These are phyloP conservation scores for Wasmannia auropunctata DNA, from an alignment of 1,140 invertebrate species.

Conservation along the genomic window DNA sequence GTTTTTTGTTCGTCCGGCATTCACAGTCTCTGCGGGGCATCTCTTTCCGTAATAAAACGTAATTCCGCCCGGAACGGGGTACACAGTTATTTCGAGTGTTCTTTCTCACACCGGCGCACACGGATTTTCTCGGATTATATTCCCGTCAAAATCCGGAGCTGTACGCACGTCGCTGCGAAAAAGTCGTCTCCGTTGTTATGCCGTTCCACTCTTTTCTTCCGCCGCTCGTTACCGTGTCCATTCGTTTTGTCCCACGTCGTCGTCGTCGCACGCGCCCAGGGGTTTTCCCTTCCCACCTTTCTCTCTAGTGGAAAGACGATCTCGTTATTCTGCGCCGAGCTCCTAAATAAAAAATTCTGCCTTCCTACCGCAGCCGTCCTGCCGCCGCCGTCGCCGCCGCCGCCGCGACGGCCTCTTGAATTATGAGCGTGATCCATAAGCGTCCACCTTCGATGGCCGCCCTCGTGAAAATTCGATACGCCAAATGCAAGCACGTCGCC, in stretches of 20 bases:
- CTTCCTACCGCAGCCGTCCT: background rate
- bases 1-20: background rate
- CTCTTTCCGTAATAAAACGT: constrained; percentile 16
- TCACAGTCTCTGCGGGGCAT: background rate
- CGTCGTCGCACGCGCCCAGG: background rate
- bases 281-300: background rate
- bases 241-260: background rate
- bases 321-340: constrained; percentile 15
- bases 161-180: background rate
- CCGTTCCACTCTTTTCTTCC: background rate
- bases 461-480: constrained; percentile 39
- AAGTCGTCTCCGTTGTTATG: background rate
- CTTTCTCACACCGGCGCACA: background rate
- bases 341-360: constrained; percentile 44
- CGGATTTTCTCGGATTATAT: constrained; percentile 39
- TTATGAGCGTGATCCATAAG: constrained; percentile 42
- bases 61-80: background rate
- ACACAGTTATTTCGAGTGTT: background rate
- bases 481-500: background rate
- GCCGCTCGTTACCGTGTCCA: constrained; percentile 4
- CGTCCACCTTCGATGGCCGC: background rate
- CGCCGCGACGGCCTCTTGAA: constrained; percentile 10
- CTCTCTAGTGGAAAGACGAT: constrained; percentile 13
- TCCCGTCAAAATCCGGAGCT: background rate
- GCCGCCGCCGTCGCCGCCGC: background rate